Evolutionary conservation across 2,797 vertebrate genomes (phyloP).

Genomic region (Neopelma chrysocephalum): DNA sequence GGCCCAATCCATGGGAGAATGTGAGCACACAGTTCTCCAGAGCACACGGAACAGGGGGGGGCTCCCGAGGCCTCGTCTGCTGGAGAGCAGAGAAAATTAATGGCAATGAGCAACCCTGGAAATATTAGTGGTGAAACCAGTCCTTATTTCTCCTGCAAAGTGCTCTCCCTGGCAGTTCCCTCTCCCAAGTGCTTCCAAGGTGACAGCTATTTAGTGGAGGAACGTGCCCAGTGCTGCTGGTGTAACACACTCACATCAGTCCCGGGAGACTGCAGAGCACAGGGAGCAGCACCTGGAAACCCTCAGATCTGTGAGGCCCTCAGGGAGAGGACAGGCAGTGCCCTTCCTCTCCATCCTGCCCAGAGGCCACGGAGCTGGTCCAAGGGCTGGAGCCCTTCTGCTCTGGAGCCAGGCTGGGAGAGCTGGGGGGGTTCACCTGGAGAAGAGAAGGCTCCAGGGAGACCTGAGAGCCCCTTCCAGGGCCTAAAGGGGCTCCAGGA

Average conservation of each 20-base stretch:
- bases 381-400: not conserved
- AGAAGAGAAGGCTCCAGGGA: not conserved
- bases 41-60: fast-evolving
- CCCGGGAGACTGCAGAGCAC: fast-evolving
- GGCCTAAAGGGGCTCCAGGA: not conserved
- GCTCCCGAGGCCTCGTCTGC: fast-evolving
- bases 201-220: not conserved
- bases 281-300: not conserved
- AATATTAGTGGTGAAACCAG: fast-evolving
- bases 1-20: fast-evolving
- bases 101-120: not conserved
- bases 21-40: fast-evolving
- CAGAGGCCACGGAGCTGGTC: not conserved
- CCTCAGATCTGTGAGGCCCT: fast-evolving
- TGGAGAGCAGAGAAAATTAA: fast-evolving
- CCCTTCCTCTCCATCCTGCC: not conserved
- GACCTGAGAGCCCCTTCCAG: not conserved
- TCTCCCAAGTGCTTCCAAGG: not conserved
- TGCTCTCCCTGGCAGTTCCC: not conserved
- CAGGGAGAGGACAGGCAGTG: fast-evolving
- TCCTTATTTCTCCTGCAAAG: fast-evolving
- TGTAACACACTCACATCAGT: fast-evolving
- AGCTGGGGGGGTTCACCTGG: not conserved
- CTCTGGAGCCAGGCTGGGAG: not conserved
- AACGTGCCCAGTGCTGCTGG: not conserved